Conservation (phyloP, 2,888 invertebrate species). For the Sarcophaga caerulescens region DNA sequence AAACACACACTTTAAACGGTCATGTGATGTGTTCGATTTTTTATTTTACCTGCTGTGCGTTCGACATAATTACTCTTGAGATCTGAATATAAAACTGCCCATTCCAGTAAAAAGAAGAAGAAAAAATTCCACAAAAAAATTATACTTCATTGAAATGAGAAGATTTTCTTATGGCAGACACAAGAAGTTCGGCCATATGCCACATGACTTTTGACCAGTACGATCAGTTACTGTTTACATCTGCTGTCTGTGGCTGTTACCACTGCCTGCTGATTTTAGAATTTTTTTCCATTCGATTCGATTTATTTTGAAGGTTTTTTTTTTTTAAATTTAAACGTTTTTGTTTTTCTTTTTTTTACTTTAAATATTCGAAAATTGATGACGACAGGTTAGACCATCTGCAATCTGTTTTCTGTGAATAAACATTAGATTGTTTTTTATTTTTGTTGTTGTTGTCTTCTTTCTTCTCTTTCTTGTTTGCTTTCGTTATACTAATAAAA, state of each 20-base stretch:
- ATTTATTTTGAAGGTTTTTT: slow-evolving; percentile 29
- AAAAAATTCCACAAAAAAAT: background rate
- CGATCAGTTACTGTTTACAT: slow-evolving; percentile 58
- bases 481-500: background rate
- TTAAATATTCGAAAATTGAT: slow-evolving; percentile 73
- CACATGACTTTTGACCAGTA: slow-evolving; percentile 69
- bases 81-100: background rate
- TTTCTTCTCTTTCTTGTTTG: background rate
- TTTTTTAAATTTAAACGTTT: slow-evolving; percentile 50
- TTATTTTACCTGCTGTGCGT: slow-evolving; percentile 55
- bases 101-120: background rate
- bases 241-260: slow-evolving; percentile 53
- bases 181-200: slow-evolving; percentile 34
- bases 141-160: background rate
- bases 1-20: slow-evolving; percentile 26
- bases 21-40: slow-evolving; percentile 5
- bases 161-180: background rate
- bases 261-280: slow-evolving; percentile 72
- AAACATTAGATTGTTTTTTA: background rate
- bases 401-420: slow-evolving; percentile 58
- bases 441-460: background rate
- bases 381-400: slow-evolving; percentile 77
- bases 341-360: slow-evolving; percentile 21
- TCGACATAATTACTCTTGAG: slow-evolving; percentile 43
- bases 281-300: slow-evolving; percentile 59